Base-by-base conservation (phyloP, 92 coral and sea anemone species). In the Galaxea fascicularis region DNA sequence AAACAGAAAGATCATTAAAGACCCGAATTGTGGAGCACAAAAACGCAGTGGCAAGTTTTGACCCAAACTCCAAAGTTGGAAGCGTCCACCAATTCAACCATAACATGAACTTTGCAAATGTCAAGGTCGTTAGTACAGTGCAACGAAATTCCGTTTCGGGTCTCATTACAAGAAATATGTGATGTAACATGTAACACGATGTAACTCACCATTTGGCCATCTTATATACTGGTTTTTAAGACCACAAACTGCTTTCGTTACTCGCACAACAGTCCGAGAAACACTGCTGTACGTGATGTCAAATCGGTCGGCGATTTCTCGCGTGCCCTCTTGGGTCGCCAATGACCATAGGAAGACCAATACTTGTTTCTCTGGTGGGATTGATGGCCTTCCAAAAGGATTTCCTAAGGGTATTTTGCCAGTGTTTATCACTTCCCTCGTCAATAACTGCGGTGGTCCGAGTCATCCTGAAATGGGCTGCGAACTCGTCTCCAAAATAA, bases 161-260 rank as follows among this genome's bases (percentile, higher is more conserved):
- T 59, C 20, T 58, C 65, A 10, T 59, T 59, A 25, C 65, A 59
- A 59, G 65, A 59, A 59, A 59, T 53, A 53, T 53, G 59, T 53
- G 59, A 53, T 63, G 24, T 63, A 63, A 24, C 68, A 21, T 65
- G 71, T 39, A 26, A 65, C 26, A 65, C 26, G 71, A 17, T 65
- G 26, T 65, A 30, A 90, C 90, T 85, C 84, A 80, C 93, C 89
- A 62, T 74, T 90, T 68, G 92, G 92, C 92, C 88, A 88, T 88
- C 68, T 88, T 39, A 88, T 83, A 78, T 80, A 90, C 63, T 78
- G 81, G 84, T 72, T 60, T 69, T 82, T 65, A 28, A 90, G 62
- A 73, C 74, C 88, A 29, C 83, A 73, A 47, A 87, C 85, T 53
- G 85, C 88, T 86, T 78, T 31, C 52, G 91, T 82, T 52, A 86